Evolutionary conservation across 2,888 invertebrate genomes (phyloP), one percentile per base, ranked within the genome.

Genomic region (Alitta virens): DNA sequence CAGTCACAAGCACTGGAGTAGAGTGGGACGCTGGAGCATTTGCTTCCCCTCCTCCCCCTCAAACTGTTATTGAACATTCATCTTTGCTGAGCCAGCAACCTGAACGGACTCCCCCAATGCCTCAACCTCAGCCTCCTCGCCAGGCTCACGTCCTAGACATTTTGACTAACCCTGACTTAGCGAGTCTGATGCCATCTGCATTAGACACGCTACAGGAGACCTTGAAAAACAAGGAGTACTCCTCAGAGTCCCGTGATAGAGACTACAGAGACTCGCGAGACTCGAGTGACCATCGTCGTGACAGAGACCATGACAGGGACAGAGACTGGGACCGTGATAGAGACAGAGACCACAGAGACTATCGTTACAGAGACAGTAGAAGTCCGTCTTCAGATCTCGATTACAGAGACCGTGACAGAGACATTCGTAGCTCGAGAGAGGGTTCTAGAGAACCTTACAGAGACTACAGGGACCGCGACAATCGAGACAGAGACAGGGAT

Each of bases 61-160:
- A 62, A n/a, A 55, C 55, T 38, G 63, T 18, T 27, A 59, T 18
- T 3, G 56, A 63, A 64, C 71, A 64, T 55, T 64, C 63, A 58
- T 67, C 60, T 49, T 69, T 50, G 40, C 68, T 63, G 58, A 68
- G 56, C 5, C 33, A 5, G 7, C 33, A 33, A 12, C 33, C 33
- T 7, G 33, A 33, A 12, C 5, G 33, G 33, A 33, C 33, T 5
- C 33, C 33, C 5, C 33, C 23, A 40, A 49, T 51, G 55, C 60
- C 43, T 54, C 55, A n/a, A 25, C 56, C 42, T 38, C 56, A 7
- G 18, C 56, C 14, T 27, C 56, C 7, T 60, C 58, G n/a, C 52
- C 63, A 24, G 61, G 65, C 18, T 27, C 63, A 21, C 53, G 55
- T 42, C 58, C 56, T 50, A 23, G 56, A 21, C 38, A 51, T 33